Percentiles rank a stretch among this genome's conserved stretches.
Evolutionary conservation across 2,113 vertebrate genomes (phyloP).

Genomic region (Pelecanoides urinatrix): DNA sequence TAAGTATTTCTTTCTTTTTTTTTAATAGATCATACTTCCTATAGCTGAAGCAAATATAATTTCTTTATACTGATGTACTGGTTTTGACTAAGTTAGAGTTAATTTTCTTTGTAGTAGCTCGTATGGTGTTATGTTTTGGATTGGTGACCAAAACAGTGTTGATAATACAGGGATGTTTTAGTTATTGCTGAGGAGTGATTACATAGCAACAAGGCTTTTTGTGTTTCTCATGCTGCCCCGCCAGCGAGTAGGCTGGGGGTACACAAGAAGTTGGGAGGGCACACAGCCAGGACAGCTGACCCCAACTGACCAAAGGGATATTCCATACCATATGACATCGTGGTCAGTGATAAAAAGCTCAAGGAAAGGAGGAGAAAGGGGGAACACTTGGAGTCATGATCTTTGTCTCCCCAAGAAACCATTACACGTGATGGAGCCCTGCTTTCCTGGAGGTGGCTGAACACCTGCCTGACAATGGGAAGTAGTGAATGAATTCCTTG

Average conservation of each 20-base stretch:
- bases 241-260: background rate
- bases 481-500: background rate
- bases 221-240: background rate
- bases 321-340: background rate
- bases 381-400: fast-evolving
- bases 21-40: background rate
- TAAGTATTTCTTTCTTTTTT: background rate
- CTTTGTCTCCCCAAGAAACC: background rate
- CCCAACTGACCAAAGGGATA: background rate
- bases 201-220: background rate
- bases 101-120: background rate
- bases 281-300: background rate
- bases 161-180: background rate
- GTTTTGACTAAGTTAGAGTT: background rate
- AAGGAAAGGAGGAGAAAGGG: background rate
- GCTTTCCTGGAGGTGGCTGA: background rate
- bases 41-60: background rate
- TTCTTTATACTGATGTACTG: background rate
- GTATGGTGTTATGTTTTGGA: background rate
- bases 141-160: background rate
- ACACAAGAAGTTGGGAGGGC: background rate
- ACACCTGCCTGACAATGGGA: background rate
- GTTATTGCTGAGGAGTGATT: background rate
- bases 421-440: fast-evolving
- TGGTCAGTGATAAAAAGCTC: background rate